These are phyloP conservation scores for Molossus molossus DNA, from an alignment of 2,797 vertebrate genomes.

Conservation along the genomic window DNA sequence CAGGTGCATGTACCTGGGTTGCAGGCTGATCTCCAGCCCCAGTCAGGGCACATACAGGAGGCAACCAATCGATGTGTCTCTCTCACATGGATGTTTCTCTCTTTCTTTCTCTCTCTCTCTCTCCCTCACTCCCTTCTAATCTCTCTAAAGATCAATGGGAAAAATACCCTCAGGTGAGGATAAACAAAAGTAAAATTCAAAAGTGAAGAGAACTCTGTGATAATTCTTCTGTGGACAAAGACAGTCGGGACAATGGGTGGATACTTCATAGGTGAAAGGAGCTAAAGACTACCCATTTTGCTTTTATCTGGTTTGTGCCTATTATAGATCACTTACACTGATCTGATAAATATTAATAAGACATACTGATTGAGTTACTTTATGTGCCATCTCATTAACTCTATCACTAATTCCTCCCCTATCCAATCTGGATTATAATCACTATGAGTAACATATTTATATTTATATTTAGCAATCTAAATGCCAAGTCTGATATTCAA, in stretches of 20 bases:
- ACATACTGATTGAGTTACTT: background rate
- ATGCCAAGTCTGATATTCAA: slow-evolving; percentile 62
- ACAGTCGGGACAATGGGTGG: background rate
- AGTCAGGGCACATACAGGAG: too few relatives aligned
- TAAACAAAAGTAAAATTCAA: background rate
- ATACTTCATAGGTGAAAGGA: background rate
- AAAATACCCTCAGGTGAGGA: too few relatives aligned
- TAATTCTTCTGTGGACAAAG: background rate
- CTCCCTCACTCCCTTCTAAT: too few relatives aligned
- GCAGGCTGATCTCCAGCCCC: too few relatives aligned
- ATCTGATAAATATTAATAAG: slow-evolving; percentile 39
- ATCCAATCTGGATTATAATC: slow-evolving; percentile 44
- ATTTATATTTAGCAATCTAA: slow-evolving; percentile 40
- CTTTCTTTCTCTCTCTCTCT: too few relatives aligned
- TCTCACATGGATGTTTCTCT: too few relatives aligned
- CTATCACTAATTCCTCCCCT: slow-evolving; percentile 11
- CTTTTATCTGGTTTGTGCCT: background rate
- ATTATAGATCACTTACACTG: background rate
- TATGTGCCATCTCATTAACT: slow-evolving; percentile 43
- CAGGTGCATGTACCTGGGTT: too few relatives aligned
- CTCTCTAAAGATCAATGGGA: too few relatives aligned
- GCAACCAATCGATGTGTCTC: too few relatives aligned
- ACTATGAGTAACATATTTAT: background rate
- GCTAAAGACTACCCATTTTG: slow-evolving; percentile 18
- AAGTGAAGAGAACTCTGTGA: slow-evolving; percentile 16